Base-by-base conservation (phyloP, 2,113 vertebrate genomes). In the Grantiella picta region DNA sequence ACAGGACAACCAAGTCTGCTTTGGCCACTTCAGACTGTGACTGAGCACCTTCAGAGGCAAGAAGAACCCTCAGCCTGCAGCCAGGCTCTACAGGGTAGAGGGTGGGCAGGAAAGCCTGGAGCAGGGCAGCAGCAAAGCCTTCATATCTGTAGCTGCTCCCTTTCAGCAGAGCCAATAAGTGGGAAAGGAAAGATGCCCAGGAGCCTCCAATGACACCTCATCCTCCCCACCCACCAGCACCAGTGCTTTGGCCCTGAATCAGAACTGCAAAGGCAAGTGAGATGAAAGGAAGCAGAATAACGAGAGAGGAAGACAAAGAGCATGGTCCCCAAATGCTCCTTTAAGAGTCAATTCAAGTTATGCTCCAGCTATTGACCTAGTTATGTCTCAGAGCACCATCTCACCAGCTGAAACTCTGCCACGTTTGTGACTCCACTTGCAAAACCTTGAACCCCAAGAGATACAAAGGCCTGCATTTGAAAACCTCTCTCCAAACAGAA, bases 241-340 rank as follows among this genome's bases (percentile, higher is more conserved):
- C 40, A 70, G 63, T 11, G 31, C 33, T 38, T 54, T 54, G 33
- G 63, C 25, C 15, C 73, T 2, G 1, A n/a, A 36, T 18, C 96
- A 94, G 5, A 56, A 71, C 3, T 96, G 75, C 3, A 89, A 4
- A 44, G 54, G 53, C 94, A 89, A 88, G 96, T 96, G 94, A 99
- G 96, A 75, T 97, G 96, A 90, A 96, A 99, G 53, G 8, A 98
- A 98, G 52, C 98, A 98, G 4, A 98, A 83, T 20, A 98, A 90
- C 68, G 98, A 96, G 25, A 99, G 91, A 60, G 36, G 38, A 89
- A 65, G 33, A 38, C 35, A 64, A 45, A 68, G 35, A 82, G 11
- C 18, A 42, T 0, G 0, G 38, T 68, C 18, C 42, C 35, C 56
- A 88, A 71, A 66, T 22, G 21, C 29, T 71, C 42, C 44, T 60